Conservation (phyloP, 2,113 vertebrate species). For the Chaenocephalus aceratus region DNA sequence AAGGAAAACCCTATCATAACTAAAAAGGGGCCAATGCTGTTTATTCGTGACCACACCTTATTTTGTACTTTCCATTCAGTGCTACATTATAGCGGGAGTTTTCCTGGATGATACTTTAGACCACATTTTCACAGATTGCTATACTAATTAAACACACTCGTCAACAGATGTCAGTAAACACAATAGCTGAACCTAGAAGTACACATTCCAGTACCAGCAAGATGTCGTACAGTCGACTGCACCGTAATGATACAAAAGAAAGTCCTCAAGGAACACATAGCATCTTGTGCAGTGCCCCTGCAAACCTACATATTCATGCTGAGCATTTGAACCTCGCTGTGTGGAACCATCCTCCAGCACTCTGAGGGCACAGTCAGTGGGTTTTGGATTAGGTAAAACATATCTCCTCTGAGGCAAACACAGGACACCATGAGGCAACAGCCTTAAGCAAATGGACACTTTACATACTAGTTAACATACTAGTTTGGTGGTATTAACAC, state of each 20-base stretch:
- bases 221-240: constrained; percentile 33
- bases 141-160: not conserved
- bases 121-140: not conserved
- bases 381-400: constrained; percentile 37
- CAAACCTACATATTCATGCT: constrained; percentile 60
- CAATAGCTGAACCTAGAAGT: constrained; percentile 8
- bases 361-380: constrained; percentile 29
- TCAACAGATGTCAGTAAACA: constrained; percentile 9
- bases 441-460: constrained; percentile 18
- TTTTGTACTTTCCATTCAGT: no score
- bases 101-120: not conserved
- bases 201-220: constrained; percentile 19
- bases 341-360: constrained; percentile 39
- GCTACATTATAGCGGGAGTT: no score
- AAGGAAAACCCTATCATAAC: no score
- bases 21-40: not conserved
- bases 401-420: not conserved
- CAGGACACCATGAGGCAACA: constrained; percentile 14
- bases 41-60: not conserved
- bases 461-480: not conserved
- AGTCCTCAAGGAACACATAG: constrained; percentile 22
- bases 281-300: constrained; percentile 27
- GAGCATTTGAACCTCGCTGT: constrained; percentile 50
- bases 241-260: constrained; percentile 7
- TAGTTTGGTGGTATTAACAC: not conserved